Evolutionary conservation across 2,113 vertebrate species (phyloP), one percentile per base, ranked within the genome.

Genomic region (Thymallus thymallus): DNA sequence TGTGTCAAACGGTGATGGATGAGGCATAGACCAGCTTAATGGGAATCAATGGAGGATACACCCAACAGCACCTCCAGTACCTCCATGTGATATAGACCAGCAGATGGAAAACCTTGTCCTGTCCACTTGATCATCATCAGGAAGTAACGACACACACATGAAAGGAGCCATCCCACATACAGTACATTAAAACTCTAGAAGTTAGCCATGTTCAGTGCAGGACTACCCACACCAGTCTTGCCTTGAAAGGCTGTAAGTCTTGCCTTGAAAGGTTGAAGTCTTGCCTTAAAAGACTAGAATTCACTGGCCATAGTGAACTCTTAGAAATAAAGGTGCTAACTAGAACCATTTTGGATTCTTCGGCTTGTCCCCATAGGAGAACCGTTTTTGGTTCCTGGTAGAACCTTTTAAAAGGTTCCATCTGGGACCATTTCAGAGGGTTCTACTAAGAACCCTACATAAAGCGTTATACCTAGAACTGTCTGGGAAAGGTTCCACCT

Each of bases 1-100:
- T 56, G 14, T 70, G 48, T 70, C 26, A 70, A n/a, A 55, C n/a
- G 18, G 24, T 56, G 68, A 70, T 58, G 26, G 51, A 70, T 70
- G 68, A 70, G 48, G 48, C 51, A 26, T 29, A 14, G 62, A 56
- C 13, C 3, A 68, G 55, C 29, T 29, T 67, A 67, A 67, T 67
- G 30, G 7, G 6, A 67, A 22, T 23, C 29, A 18, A 20, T 29
- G 68, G 9, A 69, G 24, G 24, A 51, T 29, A 29, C 45, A 23
- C 46, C 68, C 45, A 69, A 69, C 12, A 20, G 23, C 14, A 29
- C 68, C 48, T 55, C 22, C 24, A 69, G 23, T 18, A 56, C 68
- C 46, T 18, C 46, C 45, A n/a, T 18, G 18, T 26, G 23, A 69
- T n/a, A 69, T 35, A 55, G 26, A 30, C 6, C 26, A 23, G 68